phyloP scores from a whole-genome alignment of 2,888 invertebrate species.

The Cotesia congregata region DNA sequence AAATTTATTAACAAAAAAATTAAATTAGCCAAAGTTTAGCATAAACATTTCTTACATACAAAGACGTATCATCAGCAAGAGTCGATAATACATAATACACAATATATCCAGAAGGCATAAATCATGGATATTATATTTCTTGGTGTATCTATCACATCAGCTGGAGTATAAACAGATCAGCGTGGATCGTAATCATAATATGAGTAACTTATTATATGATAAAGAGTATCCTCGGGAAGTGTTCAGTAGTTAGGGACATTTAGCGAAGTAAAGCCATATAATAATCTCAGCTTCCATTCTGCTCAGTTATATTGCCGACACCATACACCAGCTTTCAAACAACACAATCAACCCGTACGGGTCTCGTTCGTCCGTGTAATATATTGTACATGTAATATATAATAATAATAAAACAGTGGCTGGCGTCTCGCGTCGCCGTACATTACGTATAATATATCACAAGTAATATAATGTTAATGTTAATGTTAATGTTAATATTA shows the following conservation, averaged over 20 bases:
- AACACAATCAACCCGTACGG: not conserved
- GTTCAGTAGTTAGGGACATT: conserved; percentile 18
- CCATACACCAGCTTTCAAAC: not conserved
- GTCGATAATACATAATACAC: not conserved
- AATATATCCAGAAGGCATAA: not conserved
- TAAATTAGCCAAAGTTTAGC: not conserved
- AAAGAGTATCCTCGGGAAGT: conserved; percentile 8
- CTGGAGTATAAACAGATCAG: not conserved
- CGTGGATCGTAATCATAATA: not conserved
- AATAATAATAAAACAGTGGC: conserved; percentile 15
- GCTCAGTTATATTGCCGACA: not conserved
- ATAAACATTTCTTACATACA: not conserved
- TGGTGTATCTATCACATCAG: conserved; percentile 4
- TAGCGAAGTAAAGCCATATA: not conserved
- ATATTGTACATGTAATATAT: not conserved
- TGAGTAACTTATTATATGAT: not conserved
- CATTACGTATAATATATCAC: not conserved
- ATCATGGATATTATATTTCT: not conserved
- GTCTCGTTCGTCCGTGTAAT: not conserved
- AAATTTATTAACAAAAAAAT: conserved; percentile 15
- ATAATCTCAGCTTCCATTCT: not conserved
- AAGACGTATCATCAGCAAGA: not conserved
- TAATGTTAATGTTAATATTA: not conserved
- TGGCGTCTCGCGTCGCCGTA: conserved; percentile 23
- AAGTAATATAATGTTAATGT: not conserved